Base-by-base conservation (phyloP, 1,140 invertebrate genomes). In the Diprion similis region DNA sequence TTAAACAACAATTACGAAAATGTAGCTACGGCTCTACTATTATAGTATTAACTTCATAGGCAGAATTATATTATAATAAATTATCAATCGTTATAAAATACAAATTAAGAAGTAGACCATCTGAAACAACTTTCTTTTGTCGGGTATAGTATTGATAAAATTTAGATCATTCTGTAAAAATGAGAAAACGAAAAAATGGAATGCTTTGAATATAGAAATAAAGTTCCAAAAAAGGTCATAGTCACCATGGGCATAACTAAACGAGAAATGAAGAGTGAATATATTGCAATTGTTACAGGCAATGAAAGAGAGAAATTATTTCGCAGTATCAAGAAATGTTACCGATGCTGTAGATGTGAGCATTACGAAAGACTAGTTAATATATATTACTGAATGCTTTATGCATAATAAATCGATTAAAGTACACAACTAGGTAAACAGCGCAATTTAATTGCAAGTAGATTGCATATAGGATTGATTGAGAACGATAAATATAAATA, bases 1-100 rank as follows among this genome's bases (percentile, higher is more conserved):
- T 59, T 59, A 59, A 59, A 59, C 51, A 59, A 59, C 11, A 59
- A 59, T 59, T 59, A 59, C 51, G 51, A 59, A 11, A 59, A 59
- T 15, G 9, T 59, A 59, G 51, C 51, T 17, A 59, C 11, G 51
- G 51, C 51, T 59, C 51, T 59, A 59, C 51, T 59, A 59, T 59
- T 59, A 59, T 59, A 59, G 51, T 59, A 59, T 59, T 59, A 37
- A 37, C 24, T 37, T 37, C 24, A 37, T 37, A 37, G 24, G 24
- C 24, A 59, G 51, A 59, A 59, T 59, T 59, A 8, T 59, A 59
- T 59, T 59, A 59, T 10, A 59, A 59, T 59, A 59, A 59, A 59
- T 15, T 59, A 59, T 15, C 11, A 9, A 8, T 15, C n/a, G n/a
- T 15, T 15, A 59, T 15, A 59, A 59, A 59, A 59, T 9, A 59